Percentiles rank a stretch among this genome's conserved stretches.
Conservation (phyloP, 2,113 vertebrate species). For the Prunella fulvescens region DNA sequence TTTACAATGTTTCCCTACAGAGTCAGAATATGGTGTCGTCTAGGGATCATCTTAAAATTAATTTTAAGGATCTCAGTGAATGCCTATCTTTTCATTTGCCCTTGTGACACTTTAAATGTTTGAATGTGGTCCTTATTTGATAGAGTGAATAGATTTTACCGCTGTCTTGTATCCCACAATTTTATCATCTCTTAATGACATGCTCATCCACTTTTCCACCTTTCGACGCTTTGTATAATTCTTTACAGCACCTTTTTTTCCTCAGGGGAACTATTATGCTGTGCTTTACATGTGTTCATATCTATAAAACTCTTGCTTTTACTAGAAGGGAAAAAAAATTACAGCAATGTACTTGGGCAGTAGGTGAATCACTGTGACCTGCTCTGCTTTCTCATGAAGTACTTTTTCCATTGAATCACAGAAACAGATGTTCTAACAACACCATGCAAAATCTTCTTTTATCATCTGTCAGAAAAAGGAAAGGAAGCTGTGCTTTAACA, state of each 20-base stretch:
- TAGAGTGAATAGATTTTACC: background rate
- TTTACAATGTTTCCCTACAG: background rate
- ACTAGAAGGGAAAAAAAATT: slow-evolving; percentile 15
- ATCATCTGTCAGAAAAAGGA: slow-evolving; percentile 69
- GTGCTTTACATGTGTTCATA: slow-evolving; percentile 41
- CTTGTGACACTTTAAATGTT: background rate
- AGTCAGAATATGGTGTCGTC: background rate
- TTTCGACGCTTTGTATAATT: slow-evolving; percentile 9
- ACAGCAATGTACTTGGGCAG: slow-evolving; percentile 35
- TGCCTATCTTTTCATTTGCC: background rate
- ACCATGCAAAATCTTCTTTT: slow-evolving; percentile 78
- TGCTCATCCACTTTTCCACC: slow-evolving; percentile 13
- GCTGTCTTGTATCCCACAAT: background rate
- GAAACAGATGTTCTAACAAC: slow-evolving; percentile 78
- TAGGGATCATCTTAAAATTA: background rate
- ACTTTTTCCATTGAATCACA: slow-evolving; percentile 77
- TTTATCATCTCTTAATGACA: slow-evolving; percentile 32
- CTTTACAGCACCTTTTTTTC: slow-evolving; percentile 15
- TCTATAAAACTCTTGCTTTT: slow-evolving; percentile 60
- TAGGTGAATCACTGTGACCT: slow-evolving; percentile 70
- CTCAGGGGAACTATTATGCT: slow-evolving; percentile 2
- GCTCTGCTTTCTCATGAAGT: slow-evolving; percentile 77
- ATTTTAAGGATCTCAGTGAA: background rate
- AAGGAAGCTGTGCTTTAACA: slow-evolving; percentile 32
- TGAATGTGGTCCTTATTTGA: background rate